These are phyloP conservation scores for Ginglymostoma cirratum DNA, from an alignment of 2,113 vertebrate species.

Conservation along the genomic window DNA sequence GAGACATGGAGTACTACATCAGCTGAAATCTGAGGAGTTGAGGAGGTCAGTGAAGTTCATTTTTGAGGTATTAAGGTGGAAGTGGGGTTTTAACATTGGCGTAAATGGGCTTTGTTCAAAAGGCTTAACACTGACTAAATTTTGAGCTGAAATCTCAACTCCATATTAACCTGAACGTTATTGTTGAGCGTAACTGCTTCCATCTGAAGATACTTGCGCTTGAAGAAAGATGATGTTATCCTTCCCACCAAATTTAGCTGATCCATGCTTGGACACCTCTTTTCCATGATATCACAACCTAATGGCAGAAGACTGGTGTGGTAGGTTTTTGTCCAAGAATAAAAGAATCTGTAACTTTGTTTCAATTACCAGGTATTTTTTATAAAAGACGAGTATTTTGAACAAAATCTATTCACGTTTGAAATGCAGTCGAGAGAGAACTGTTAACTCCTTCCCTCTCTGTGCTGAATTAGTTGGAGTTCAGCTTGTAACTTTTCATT, in stretches of 20 bases:
- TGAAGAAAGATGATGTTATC: neutral
- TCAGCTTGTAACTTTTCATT: neutral
- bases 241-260: slow-evolving; percentile 21
- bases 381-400: neutral
- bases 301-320: neutral
- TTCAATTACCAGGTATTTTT: neutral
- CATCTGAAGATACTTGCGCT: neutral
- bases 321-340: neutral
- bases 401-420: neutral
- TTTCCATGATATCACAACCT: neutral
- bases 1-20: neutral
- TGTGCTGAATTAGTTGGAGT: neutral
- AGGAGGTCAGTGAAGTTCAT: neutral
- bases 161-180: neutral
- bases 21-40: neutral
- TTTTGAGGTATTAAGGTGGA: neutral
- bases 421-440: neutral
- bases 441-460: neutral
- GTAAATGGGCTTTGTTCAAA: neutral
- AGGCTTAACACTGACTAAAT: neutral
- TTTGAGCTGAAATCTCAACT: neutral
- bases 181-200: neutral
- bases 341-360: neutral
- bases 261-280: neutral
- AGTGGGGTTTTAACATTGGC: neutral